A percentile compares a stretch with the other conserved stretches of the same genome.
Conservation (phyloP, 2,113 vertebrate species). For the Pluvialis apricaria region DNA sequence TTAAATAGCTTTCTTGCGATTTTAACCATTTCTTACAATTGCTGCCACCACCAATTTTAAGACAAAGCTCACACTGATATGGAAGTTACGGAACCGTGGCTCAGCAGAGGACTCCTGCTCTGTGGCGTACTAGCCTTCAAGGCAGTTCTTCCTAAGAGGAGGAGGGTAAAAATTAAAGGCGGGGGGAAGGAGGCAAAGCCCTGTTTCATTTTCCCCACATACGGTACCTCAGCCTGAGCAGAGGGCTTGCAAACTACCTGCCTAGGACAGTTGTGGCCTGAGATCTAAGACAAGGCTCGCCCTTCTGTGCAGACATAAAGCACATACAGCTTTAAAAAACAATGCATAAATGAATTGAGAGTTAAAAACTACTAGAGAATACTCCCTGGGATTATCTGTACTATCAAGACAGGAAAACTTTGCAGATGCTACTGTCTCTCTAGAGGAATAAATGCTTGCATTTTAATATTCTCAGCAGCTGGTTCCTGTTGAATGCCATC, state of each 20-base stretch:
- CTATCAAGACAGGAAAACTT: slow-evolving; percentile 81
- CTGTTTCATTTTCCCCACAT: background rate
- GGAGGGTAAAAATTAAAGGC: background rate
- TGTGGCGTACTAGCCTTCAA: background rate
- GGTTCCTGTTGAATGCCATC: slow-evolving; percentile 85
- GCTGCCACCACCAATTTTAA: background rate
- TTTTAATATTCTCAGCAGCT: slow-evolving; percentile 87
- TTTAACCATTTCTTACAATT: background rate
- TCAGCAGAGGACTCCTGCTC: background rate
- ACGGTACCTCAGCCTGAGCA: background rate
- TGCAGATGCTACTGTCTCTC: slow-evolving; percentile 87
- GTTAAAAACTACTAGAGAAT: slow-evolving; percentile 77
- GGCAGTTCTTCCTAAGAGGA: background rate
- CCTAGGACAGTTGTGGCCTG: background rate
- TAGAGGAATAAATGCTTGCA: slow-evolving; percentile 83
- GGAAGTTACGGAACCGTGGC: background rate
- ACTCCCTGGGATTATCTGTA: slow-evolving; percentile 79
- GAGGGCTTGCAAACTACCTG: background rate
- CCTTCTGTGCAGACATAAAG: slow-evolving; percentile 16
- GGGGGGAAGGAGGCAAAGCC: background rate
- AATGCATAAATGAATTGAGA: slow-evolving; percentile 68
- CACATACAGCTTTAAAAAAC: slow-evolving; percentile 36
- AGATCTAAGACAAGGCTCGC: background rate
- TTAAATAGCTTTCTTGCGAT: slow-evolving; percentile 1
- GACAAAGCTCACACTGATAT: background rate